A percentile compares a stretch with the other conserved stretches of the same genome.
Conservation (phyloP, 2,797 vertebrate species). For the Galagoides demidoff region DNA sequence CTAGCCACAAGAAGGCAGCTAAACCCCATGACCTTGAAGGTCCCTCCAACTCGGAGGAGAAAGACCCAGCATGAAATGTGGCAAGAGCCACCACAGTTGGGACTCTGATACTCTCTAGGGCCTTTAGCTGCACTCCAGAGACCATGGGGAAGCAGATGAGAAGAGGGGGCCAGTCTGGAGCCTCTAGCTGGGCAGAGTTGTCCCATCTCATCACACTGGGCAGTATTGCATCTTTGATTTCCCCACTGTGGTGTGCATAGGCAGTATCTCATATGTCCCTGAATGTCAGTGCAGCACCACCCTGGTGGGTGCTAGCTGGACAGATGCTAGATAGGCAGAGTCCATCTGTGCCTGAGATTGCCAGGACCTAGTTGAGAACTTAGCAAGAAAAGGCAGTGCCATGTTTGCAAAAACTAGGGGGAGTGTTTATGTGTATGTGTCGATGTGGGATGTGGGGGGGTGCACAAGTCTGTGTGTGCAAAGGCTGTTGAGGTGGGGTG, state of each 20-base stretch:
- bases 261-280: background rate
- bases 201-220: background rate
- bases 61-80: background rate
- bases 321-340: background rate
- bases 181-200: background rate
- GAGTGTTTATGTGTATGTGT: no score
- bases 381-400: background rate
- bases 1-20: background rate
- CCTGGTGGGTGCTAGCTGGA: background rate
- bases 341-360: background rate
- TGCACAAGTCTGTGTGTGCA: background rate
- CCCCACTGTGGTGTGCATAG: fast-evolving
- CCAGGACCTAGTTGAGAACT: background rate
- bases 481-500: background rate
- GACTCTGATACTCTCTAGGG: background rate
- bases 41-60: background rate
- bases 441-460: background rate
- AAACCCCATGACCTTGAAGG: background rate
- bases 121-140: background rate
- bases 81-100: background rate
- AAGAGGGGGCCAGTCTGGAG: background rate
- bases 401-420: background rate
- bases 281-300: background rate
- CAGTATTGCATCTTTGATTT: background rate
- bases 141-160: background rate